Percentiles rank a stretch among this genome's conserved stretches.
Conservation (phyloP, 1,140 invertebrate species). For the Proales similis region DNA sequence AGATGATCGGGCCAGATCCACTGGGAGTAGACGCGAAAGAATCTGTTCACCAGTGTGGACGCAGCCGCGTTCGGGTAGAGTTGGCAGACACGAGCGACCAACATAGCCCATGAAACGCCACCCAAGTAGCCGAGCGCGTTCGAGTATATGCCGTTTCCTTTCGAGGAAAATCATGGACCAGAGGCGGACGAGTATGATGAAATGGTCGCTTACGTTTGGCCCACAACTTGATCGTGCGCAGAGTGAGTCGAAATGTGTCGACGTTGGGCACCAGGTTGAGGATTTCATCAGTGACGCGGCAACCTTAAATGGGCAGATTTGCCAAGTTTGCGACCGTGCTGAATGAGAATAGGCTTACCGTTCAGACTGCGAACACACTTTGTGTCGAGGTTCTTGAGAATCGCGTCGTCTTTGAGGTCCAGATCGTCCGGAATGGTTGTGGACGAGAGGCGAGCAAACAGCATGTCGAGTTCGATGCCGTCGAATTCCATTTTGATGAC, state of each 20-base stretch:
- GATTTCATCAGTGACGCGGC: slow-evolving; percentile 96
- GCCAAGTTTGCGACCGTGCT: slow-evolving; percentile 3
- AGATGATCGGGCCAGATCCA: slow-evolving; percentile 87
- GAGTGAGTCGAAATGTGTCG: slow-evolving; percentile 81
- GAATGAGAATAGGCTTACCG: slow-evolving; percentile 54
- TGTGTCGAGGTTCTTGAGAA: slow-evolving; percentile 89
- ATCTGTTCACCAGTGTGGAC: slow-evolving; percentile 89
- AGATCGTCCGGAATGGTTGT: slow-evolving; percentile 77
- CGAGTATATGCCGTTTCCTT: slow-evolving; percentile 84
- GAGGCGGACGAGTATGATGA: slow-evolving; percentile 34
- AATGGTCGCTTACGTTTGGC: slow-evolving; percentile 75
- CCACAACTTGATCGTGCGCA: slow-evolving; percentile 94
- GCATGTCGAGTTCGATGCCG: slow-evolving; percentile 94
- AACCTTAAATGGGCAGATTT: slow-evolving; percentile 57
- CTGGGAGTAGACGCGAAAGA: slow-evolving; percentile 75
- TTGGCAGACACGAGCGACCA: slow-evolving; percentile 94
- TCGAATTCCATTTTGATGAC: slow-evolving; percentile 99
- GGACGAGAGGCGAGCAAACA: slow-evolving; percentile 83
- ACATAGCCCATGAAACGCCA: slow-evolving; percentile 98
- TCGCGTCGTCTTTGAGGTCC: slow-evolving; percentile 78
- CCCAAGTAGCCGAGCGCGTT: slow-evolving; percentile 95
- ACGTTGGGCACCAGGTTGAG: slow-evolving; percentile 86
- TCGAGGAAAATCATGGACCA: slow-evolving; percentile 8
- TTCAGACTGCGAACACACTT: slow-evolving; percentile 94
- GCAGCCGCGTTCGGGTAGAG: slow-evolving; percentile 93